Evolutionary conservation across 2,888 invertebrate genomes (phyloP), one percentile per base, ranked within the genome.

Genomic region (Diarsia brunnea): DNA sequence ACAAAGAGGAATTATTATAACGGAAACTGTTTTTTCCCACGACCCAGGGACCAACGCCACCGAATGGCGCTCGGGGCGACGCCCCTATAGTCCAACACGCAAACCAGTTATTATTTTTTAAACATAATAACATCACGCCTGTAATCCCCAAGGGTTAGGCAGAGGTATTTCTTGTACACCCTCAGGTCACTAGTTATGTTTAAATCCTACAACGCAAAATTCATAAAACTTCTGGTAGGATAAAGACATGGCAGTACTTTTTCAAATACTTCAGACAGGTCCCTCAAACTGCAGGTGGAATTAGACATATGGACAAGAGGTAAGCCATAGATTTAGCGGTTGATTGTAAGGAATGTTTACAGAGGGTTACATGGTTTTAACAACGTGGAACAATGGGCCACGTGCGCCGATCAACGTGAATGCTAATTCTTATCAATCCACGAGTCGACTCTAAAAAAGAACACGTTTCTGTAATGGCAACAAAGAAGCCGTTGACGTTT

Each of bases 371-470:
- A 78, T 73, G 74, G 81, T 79, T 88, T 87, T 78, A 79, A 79
- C 75, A 85, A 87, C 69, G 68, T 55, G 24, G 71, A 43, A 61
- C 47, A 12, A 27, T 12, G 43, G 43, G 60, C 84, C 92, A 92
- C 92, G 90, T 91, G 91, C 79, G 64, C 16, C 63, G 68, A 69
- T 67, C 87, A 87, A 91, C 89, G 90, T 89, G 90, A 89, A 85
- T 79, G 82, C 84, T 80, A 88, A 84, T 80, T 85, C 81, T 87
- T 89, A 89, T 89, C 88, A 82, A 71, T 43, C 53, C 58, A 75
- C 75, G 77, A 70, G 58, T 64, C 63, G 76, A 68, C 63, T 64
- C 45, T 69, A 79, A 81, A 86, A 80, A 76, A 71, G 69, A 78
- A 69, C 69, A 67, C 67, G 60, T 74, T 78, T 74, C 63, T 49